Conservation (phyloP, 2,888 invertebrate genomes). For the Rotaria macrura region DNA sequence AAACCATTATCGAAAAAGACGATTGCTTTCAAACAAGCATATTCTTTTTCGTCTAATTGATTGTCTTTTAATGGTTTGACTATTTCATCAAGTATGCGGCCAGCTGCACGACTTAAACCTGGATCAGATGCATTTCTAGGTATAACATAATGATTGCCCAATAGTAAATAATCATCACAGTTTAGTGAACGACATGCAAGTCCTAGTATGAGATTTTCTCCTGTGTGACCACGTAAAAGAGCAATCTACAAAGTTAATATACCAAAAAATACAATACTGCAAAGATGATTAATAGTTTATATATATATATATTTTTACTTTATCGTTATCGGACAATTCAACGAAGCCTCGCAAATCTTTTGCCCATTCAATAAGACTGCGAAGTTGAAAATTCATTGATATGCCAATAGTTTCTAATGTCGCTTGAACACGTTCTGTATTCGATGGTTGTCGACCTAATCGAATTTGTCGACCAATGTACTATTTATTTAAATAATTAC, state of each 20-base stretch:
- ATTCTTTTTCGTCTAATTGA: slow-evolving; percentile 90
- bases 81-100: slow-evolving; percentile 86
- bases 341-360: slow-evolving; percentile 50
- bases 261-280: background rate
- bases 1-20: slow-evolving; percentile 95
- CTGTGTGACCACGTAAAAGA: slow-evolving; percentile 83
- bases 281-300: background rate
- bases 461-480: background rate
- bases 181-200: slow-evolving; percentile 83
- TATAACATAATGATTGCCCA: slow-evolving; percentile 92
- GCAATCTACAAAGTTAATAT: slow-evolving; percentile 72
- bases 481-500: too few relatives aligned
- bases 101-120: slow-evolving; percentile 74
- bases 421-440: slow-evolving; percentile 17
- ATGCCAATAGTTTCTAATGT: slow-evolving; percentile 70
- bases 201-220: slow-evolving; percentile 81
- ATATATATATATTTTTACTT: slow-evolving; percentile 38
- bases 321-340: slow-evolving; percentile 49
- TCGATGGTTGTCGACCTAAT: background rate
- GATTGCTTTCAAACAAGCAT: slow-evolving; percentile 92
- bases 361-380: slow-evolving; percentile 50
- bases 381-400: slow-evolving; percentile 54
- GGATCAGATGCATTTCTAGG: slow-evolving; percentile 56
- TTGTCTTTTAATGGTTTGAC: slow-evolving; percentile 85
- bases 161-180: slow-evolving; percentile 74